A percentile compares a stretch with the other conserved stretches of the same genome.
phyloP scores from a whole-genome alignment of 2,113 vertebrate species.

The Gallinago undulata region DNA sequence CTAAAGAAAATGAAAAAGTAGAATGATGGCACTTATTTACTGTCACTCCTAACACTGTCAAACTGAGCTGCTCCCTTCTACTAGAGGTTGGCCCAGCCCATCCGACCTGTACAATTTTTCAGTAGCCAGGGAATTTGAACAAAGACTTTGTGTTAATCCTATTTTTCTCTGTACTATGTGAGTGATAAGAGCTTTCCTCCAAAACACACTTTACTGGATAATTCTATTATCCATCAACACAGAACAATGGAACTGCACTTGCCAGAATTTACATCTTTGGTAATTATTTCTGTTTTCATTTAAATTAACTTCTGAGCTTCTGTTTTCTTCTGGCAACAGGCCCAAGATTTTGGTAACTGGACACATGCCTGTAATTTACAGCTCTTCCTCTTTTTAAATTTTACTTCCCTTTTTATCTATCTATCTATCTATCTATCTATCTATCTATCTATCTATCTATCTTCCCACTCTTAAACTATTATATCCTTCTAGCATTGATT shows the following conservation, averaged over 20 bases:
- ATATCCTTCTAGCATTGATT: background rate
- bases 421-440: background rate
- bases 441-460: background rate
- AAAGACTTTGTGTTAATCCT: background rate
- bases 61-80: background rate
- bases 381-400: background rate
- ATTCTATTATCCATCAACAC: background rate
- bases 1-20: background rate
- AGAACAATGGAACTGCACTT: background rate
- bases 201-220: background rate
- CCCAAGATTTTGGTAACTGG: background rate
- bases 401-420: background rate
- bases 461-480: background rate
- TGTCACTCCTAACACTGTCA: background rate
- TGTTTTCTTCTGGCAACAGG: background rate
- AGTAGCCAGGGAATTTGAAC: background rate
- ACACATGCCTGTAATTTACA: background rate
- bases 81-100: background rate
- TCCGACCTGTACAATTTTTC: background rate
- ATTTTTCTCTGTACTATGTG: background rate
- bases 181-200: background rate
- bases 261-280: conserved; percentile 3
- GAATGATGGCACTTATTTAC: background rate
- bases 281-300: conserved; percentile 58
- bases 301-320: conserved; percentile 30